Conservation (phyloP, 2,113 vertebrate species). For the Tinamus guttatus region DNA sequence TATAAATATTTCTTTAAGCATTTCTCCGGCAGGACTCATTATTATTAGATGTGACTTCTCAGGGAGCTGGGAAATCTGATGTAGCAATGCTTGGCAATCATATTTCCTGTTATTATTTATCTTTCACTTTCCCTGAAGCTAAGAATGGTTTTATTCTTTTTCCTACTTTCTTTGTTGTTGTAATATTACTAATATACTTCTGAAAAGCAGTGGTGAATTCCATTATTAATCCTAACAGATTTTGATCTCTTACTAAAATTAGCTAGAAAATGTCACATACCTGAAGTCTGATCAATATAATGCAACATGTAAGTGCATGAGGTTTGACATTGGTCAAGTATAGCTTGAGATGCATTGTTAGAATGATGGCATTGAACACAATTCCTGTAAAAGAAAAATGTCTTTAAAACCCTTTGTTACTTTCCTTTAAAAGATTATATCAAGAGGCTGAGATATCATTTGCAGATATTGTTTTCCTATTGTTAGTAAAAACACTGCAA, state of each 20-base stretch:
- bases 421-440: neutral
- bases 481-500: conserved; percentile 22
- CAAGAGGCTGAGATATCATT: neutral
- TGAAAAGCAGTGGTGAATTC: neutral
- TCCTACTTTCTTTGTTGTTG: neutral
- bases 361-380: conserved; percentile 88
- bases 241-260: neutral
- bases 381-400: conserved; percentile 79
- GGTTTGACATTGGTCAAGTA: conserved; percentile 81
- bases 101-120: conserved; percentile 54
- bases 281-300: conserved; percentile 81
- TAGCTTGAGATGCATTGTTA: conserved; percentile 77
- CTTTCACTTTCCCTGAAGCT: conserved; percentile 44
- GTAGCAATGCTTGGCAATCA: conserved; percentile 37
- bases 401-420: neutral
- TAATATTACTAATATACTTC: neutral
- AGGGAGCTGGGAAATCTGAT: conserved; percentile 13
- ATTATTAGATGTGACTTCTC: conserved; percentile 39
- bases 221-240: neutral
- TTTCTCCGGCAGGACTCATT: conserved; percentile 31
- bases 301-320: conserved; percentile 83
- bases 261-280: conserved; percentile 70
- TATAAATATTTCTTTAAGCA: conserved; percentile 66
- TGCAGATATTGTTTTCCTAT: conserved; percentile 2
- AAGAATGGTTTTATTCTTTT: neutral